Conservation (phyloP, 2,888 invertebrate genomes). For the Yponomeuta sedellus region DNA sequence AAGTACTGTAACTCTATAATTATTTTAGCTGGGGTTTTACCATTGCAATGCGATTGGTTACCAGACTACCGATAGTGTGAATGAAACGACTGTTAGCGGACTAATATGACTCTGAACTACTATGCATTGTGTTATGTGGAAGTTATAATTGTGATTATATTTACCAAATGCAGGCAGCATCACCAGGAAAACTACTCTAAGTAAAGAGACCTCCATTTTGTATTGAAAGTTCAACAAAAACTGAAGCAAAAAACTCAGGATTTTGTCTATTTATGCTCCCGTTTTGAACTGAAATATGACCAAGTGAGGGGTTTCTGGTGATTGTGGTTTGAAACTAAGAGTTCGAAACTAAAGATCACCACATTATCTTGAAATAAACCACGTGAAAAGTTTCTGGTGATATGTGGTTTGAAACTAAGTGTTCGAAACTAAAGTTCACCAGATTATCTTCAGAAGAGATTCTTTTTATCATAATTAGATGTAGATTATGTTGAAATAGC, state of each 20-base stretch:
- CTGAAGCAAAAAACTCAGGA: neutral
- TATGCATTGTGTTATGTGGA: no score
- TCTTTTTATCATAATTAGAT: conserved; percentile 10
- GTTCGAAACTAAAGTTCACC: neutral
- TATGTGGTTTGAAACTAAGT: neutral
- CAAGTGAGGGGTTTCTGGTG: neutral
- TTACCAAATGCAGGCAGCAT: neutral
- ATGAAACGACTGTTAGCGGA: no score
- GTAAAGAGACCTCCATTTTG: neutral
- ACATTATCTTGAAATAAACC: neutral
- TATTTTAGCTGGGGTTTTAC: no score
- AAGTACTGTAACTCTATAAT: no score
- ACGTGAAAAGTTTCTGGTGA: neutral
- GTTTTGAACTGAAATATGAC: neutral
- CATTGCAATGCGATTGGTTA: no score
- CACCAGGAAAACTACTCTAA: neutral
- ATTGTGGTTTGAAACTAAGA: neutral
- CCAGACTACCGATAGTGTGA: no score
- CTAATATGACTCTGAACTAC: no score
- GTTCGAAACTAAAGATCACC: neutral
- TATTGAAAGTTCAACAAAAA: neutral
- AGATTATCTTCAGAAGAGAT: neutral
- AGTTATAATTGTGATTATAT: no score
- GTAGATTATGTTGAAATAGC: neutral
- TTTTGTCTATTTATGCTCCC: neutral